phyloP scores from a whole-genome alignment of 2,797 vertebrate genomes.

The Sebastes alutus region DNA sequence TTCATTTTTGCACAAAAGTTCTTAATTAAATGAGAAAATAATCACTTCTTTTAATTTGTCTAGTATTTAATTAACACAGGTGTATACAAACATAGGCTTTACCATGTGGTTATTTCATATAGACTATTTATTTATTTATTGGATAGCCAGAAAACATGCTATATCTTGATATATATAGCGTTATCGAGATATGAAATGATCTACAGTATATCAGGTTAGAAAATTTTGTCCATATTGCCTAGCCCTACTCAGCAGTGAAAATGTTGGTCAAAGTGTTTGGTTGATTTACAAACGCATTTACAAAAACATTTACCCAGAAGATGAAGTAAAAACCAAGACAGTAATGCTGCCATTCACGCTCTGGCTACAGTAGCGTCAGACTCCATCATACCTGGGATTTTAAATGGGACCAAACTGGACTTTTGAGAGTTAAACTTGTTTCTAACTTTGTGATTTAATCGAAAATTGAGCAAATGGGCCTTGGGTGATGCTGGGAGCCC shows the following conservation, averaged over 20 bases:
- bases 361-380: background rate
- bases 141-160: no score
- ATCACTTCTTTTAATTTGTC: no score
- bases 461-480: conserved; percentile 66
- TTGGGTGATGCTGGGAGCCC: conserved; percentile 66
- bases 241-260: background rate
- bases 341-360: background rate
- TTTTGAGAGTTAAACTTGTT: conserved; percentile 57
- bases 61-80: no score
- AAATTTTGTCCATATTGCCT: accelerated
- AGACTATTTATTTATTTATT: no score
- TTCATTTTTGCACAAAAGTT: no score
- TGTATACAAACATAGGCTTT: no score
- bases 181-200: no score
- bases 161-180: accelerated
- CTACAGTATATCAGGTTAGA: no score
- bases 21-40: no score
- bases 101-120: no score
- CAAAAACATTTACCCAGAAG: background rate
- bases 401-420: conserved; percentile 30
- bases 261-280: background rate
- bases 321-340: background rate
- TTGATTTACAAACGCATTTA: background rate
- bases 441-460: conserved; percentile 67
- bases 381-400: background rate